Base-by-base conservation (phyloP, 2,888 invertebrate genomes). In the Linnaemya tessellans region DNA sequence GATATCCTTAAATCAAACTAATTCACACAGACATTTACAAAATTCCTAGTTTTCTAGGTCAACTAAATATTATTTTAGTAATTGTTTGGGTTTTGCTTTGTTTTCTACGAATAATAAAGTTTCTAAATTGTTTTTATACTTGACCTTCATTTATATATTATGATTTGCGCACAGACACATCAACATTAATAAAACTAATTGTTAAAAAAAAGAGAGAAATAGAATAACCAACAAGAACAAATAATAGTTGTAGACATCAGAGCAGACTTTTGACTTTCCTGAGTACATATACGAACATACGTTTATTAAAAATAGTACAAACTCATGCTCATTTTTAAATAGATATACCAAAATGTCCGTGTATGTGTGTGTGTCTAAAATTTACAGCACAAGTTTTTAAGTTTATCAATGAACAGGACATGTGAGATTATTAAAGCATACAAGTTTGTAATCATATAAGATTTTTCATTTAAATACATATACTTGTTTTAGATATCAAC, bases 221-320 rank as follows among this genome's bases (percentile, higher is more conserved):
- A 41, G 11, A 71, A 30, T 38, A 11, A 30, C 38, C 18, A 58
- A 38, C 62, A 62, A 46, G 46, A n/a, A 64, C 15, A 71, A 80
- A 64, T 56, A 68, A 56, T 46, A 64, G 35, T 84, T 46, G 74
- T 70, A 81, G 84, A 84, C 81, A 64, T 60, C 56, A 67, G 62
- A 74, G 73, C 81, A 84, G 81, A 84, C 84, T 78, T 43, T 84
- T 73, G 54, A 68, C 84, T 80, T 80, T 68, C 22, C 20, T 68
- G 60, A 71, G 30, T 77, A 62, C 20, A 41, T 41, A 22, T 43
- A 77, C 13, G 41, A 35, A 22, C 4, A 5, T 3, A 56, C 20
- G 15, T 2, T 10, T 25, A 56, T 54, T 13, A 4, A 25, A 4
- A 25, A 30, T 1, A 30, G 3, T n/a, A 30, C 22, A 30, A 5